phyloP scores from a whole-genome alignment of 2,888 invertebrate species.

The Dysmachus trigonus region DNA sequence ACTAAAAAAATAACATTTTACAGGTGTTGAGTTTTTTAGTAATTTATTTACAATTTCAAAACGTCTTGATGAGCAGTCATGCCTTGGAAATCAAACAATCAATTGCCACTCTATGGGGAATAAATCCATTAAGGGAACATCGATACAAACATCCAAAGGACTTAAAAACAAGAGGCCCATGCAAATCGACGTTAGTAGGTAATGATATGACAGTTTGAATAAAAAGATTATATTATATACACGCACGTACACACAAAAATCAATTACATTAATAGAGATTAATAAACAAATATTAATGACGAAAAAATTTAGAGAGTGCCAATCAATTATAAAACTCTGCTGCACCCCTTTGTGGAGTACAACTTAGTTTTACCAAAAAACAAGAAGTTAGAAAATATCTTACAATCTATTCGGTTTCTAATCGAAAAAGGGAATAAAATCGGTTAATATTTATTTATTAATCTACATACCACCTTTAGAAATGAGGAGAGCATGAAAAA shows the following conservation, averaged over 20 bases:
- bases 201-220: background rate
- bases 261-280: constrained; percentile 30
- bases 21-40: background rate
- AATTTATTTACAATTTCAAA: background rate
- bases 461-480: constrained; percentile 53
- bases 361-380: background rate
- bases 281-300: constrained; percentile 47
- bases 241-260: background rate
- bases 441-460: constrained; percentile 46
- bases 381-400: background rate
- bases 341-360: background rate
- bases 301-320: constrained; percentile 8
- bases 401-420: constrained; percentile 20
- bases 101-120: background rate
- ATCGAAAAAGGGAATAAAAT: background rate
- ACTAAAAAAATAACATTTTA: background rate
- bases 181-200: background rate
- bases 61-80: background rate
- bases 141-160: background rate
- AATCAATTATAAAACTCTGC: background rate
- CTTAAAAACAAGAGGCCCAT: background rate
- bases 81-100: background rate
- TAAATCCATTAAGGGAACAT: background rate
- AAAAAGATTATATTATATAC: background rate
- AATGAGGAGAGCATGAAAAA: constrained; percentile 53